These are phyloP conservation scores for Nomada goodeniana DNA, from an alignment of 2,888 invertebrate genomes.

Conservation along the genomic window DNA sequence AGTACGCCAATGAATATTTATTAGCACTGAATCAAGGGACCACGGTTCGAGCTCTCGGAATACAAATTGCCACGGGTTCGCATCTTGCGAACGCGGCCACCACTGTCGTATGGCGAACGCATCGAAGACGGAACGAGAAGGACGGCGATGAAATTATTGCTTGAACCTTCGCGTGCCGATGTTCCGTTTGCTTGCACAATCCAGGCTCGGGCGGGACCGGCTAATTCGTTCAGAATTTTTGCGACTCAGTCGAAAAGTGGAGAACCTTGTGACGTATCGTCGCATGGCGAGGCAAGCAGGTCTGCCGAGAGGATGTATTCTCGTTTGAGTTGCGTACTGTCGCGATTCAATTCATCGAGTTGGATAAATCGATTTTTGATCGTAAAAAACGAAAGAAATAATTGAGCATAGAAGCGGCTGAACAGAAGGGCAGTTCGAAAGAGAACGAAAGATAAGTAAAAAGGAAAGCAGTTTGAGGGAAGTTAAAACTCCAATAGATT, in stretches of 20 bases:
- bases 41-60: slow-evolving; percentile 24
- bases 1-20: slow-evolving; percentile 60
- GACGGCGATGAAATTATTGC: slow-evolving; percentile 16
- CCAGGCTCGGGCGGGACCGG: neutral
- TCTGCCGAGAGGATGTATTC: neutral
- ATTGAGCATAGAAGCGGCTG: no score
- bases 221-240: slow-evolving; percentile 1
- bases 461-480: no score
- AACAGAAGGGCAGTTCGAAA: no score
- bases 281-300: neutral
- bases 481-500: no score
- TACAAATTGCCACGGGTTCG: slow-evolving; percentile 43
- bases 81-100: slow-evolving; percentile 25
- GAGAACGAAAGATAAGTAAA: no score
- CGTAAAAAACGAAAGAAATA: no score
- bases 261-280: neutral
- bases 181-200: neutral
- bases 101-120: slow-evolving; percentile 1
- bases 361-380: no score
- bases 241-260: neutral
- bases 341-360: no score
- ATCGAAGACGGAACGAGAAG: neutral
- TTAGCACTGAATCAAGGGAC: slow-evolving; percentile 49
- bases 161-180: neutral
- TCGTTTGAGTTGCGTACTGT: neutral